These are phyloP conservation scores for Hemichromis elongatus DNA, from an alignment of 2,113 vertebrate genomes.

Conservation along the genomic window DNA sequence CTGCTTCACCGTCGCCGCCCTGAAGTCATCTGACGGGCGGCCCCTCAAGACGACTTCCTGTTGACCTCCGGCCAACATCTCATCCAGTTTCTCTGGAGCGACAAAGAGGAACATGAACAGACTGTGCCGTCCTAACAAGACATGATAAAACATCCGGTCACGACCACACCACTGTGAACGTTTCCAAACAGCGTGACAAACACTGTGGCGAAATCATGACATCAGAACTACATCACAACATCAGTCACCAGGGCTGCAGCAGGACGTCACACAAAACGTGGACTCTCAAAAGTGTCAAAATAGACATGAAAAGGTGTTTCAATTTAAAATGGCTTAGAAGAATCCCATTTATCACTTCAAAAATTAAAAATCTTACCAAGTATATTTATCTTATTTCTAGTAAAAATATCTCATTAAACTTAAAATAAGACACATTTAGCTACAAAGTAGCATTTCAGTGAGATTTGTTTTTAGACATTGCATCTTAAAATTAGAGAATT, in stretches of 20 bases:
- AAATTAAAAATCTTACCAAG: no score
- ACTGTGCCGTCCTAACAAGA: not conserved
- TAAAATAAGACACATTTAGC: no score
- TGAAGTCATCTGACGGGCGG: conserved; percentile 83
- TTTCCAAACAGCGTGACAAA: not conserved
- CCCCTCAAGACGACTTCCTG: conserved; percentile 83
- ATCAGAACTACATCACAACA: not conserved
- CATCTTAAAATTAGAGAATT: no score
- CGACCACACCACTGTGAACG: not conserved
- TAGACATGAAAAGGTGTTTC: not conserved
- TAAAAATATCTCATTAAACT: no score
- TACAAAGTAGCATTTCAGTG: no score
- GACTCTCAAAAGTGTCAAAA: not conserved
- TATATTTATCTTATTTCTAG: no score
- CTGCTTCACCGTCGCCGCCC: conserved; percentile 92
- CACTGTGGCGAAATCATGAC: not conserved
- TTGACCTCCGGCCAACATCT: conserved; percentile 81
- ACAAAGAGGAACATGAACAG: not conserved
- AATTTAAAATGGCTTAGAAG: not conserved
- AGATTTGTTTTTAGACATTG: no score
- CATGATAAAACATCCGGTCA: not conserved
- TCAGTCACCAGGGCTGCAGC: not conserved
- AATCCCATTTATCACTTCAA: no score
- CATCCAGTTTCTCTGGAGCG: conserved; percentile 89
- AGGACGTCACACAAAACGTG: not conserved